phyloP scores from a whole-genome alignment of 2,113 vertebrate species.

The Copsychus sechellarum region DNA sequence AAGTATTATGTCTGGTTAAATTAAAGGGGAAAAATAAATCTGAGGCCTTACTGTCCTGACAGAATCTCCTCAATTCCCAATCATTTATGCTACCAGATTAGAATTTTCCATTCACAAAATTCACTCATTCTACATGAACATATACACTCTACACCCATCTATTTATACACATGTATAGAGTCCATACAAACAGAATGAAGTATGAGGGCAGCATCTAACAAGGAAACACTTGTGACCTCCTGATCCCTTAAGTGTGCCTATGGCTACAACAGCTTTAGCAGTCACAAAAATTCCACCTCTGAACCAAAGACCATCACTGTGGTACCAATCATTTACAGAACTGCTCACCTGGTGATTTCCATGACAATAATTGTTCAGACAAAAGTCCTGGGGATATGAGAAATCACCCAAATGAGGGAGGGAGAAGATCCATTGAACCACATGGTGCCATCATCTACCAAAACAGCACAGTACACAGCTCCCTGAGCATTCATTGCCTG shows the following conservation, averaged over 20 bases:
- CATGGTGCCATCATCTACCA: not conserved
- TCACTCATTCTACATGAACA: not conserved
- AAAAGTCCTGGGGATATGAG: not conserved
- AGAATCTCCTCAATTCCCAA: not conserved
- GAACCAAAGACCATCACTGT: not conserved
- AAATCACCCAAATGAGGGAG: not conserved
- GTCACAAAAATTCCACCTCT: not conserved
- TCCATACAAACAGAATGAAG: not conserved
- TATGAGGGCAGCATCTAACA: not conserved
- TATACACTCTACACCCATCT: not conserved
- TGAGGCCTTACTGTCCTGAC: not conserved
- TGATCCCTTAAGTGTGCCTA: not conserved
- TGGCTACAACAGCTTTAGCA: not conserved
- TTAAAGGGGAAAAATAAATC: not conserved
- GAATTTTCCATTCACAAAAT: not conserved
- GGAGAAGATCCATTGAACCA: not conserved
- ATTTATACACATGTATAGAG: not conserved
- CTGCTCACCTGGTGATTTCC: not conserved
- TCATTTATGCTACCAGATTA: not conserved
- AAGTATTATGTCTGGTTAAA: not conserved
- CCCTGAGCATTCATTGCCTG: not conserved
- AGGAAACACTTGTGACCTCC: not conserved
- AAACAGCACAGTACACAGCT: not conserved
- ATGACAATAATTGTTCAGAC: not conserved
- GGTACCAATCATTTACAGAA: not conserved